Evolutionary conservation across 2,113 vertebrate genomes (phyloP).

Genomic region (Austrofundulus limnaeus): DNA sequence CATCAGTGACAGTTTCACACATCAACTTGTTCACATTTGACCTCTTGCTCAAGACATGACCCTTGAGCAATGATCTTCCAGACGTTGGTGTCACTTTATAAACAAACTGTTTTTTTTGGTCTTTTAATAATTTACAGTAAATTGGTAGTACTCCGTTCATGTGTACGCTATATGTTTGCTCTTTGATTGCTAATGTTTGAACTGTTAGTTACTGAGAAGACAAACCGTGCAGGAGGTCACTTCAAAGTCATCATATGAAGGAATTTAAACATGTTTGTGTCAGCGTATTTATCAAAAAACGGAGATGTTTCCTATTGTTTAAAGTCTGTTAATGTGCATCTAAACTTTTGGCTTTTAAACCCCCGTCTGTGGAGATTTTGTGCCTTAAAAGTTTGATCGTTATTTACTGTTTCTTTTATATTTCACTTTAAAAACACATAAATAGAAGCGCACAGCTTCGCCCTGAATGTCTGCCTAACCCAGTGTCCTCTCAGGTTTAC

Average conservation of each 20-base stretch:
- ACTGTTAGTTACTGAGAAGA: background rate
- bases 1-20: slow-evolving; percentile 31
- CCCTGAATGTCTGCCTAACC: slow-evolving; percentile 6
- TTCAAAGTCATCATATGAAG: slow-evolving; percentile 3
- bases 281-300: background rate
- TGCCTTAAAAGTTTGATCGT: background rate
- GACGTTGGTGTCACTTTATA: background rate
- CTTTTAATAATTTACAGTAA: slow-evolving; percentile 10
- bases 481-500: slow-evolving; percentile 32
- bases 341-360: background rate
- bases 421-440: background rate
- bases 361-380: too few species aligned
- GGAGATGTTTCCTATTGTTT: too few species aligned
- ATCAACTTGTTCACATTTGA: slow-evolving; percentile 25
- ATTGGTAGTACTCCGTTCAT: slow-evolving; percentile 1
- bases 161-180: slow-evolving; percentile 16
- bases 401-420: background rate
- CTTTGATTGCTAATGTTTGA: slow-evolving; percentile 13
- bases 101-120: background rate
- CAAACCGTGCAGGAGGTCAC: slow-evolving; percentile 6
- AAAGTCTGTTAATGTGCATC: background rate
- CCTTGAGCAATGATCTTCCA: slow-evolving; percentile 5
- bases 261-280: background rate
- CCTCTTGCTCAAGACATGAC: slow-evolving; percentile 25
- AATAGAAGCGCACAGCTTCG: background rate